Percentiles rank a stretch among this genome's conserved stretches.
These are phyloP conservation scores for Riptortus pedestris DNA, from an alignment of 1,140 invertebrate species.

Conservation along the genomic window DNA sequence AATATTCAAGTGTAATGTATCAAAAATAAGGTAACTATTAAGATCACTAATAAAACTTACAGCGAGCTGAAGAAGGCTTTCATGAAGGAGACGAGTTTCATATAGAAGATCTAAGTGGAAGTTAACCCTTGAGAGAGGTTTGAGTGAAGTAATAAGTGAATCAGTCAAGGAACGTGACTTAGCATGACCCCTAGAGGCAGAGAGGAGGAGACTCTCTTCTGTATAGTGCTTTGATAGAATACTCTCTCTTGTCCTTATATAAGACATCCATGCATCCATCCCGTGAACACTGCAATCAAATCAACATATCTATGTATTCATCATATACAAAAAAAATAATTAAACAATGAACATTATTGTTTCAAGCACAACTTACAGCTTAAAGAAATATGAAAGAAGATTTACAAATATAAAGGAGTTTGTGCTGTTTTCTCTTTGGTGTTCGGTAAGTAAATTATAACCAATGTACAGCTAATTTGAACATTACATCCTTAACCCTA, in stretches of 20 bases:
- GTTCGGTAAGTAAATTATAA: too few relatives aligned
- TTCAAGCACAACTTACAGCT: too few relatives aligned
- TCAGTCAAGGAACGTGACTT: conserved; percentile 55
- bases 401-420: neutral
- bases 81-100: conserved; percentile 63
- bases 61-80: conserved; percentile 57
- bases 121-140: conserved; percentile 61
- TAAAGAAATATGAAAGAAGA: too few relatives aligned
- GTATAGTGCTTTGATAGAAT: conserved; percentile 72
- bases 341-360: neutral
- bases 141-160: conserved; percentile 57
- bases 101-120: conserved; percentile 72
- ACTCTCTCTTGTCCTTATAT: conserved; percentile 67
- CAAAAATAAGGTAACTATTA: too few relatives aligned
- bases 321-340: neutral
- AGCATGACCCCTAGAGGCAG: conserved; percentile 52
- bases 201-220: conserved; percentile 55
- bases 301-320: conserved; percentile 25
- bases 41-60: too few relatives aligned
- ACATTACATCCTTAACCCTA: too few relatives aligned
- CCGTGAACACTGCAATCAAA: conserved; percentile 55
- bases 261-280: conserved; percentile 75
- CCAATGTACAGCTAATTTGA: too few relatives aligned
- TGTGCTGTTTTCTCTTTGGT: too few relatives aligned
- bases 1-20: too few relatives aligned